Percentiles rank a stretch among this genome's conserved stretches.
Conservation (phyloP, 2,113 vertebrate genomes). For the Cebus imitator region DNA sequence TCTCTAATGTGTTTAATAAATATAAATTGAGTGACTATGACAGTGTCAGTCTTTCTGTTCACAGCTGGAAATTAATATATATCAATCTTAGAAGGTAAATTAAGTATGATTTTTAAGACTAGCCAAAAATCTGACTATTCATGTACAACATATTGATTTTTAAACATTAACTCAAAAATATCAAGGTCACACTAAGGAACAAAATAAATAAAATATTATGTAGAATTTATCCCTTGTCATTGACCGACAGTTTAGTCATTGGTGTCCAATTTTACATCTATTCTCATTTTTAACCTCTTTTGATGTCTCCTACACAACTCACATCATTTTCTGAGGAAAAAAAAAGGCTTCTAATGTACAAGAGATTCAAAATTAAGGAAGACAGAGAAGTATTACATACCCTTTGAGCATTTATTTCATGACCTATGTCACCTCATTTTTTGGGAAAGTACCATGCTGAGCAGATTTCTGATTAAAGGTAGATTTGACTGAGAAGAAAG, state of each 20-base stretch:
- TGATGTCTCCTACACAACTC: background rate
- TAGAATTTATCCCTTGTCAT: background rate
- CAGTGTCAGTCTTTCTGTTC: background rate
- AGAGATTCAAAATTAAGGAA: background rate
- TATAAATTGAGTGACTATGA: background rate
- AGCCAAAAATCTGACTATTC: background rate
- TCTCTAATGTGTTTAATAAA: background rate
- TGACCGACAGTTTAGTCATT: background rate
- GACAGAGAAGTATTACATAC: background rate
- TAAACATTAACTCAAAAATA: background rate
- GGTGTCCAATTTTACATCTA: background rate
- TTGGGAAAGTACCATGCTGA: slow-evolving; percentile 20
- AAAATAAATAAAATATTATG: background rate
- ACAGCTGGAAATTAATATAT: background rate
- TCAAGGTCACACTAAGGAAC: background rate
- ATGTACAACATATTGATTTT: background rate
- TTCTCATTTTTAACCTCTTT: background rate
- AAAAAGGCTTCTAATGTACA: background rate
- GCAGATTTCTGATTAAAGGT: background rate
- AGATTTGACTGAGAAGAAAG: background rate
- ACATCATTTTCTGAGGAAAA: background rate
- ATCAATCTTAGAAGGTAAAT: background rate
- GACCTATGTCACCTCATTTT: background rate
- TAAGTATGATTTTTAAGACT: background rate
- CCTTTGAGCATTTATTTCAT: slow-evolving; percentile 2